Percentiles rank a stretch among this genome's conserved stretches.
Evolutionary conservation across 2,113 vertebrate genomes (phyloP).

Genomic region (Proteles cristata): DNA sequence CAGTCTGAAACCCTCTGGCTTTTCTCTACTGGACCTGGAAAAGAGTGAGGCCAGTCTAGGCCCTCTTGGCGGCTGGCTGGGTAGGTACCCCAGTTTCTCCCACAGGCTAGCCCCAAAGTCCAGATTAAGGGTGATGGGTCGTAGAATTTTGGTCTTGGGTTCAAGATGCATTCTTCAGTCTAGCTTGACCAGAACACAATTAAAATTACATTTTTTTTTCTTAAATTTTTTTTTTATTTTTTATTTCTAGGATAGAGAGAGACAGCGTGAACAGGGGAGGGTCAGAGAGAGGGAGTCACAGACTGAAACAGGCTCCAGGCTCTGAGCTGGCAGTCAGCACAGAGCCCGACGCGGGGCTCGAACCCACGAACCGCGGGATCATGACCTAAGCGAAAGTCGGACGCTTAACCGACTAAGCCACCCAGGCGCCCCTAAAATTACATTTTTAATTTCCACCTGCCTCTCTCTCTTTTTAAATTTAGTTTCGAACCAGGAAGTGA

Average conservation of each 20-base stretch:
- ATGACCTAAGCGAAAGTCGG: too few relatives aligned
- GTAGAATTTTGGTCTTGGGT: background rate
- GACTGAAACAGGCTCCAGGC: too few relatives aligned
- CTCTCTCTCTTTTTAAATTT: background rate
- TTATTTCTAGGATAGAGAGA: too few relatives aligned
- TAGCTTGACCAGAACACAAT: background rate
- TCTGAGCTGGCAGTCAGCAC: too few relatives aligned
- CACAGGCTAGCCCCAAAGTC: background rate
- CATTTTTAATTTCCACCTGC: background rate
- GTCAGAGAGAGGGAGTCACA: too few relatives aligned
- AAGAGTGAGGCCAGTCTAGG: background rate
- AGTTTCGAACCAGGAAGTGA: background rate
- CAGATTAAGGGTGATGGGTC: background rate
- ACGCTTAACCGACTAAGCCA: too few relatives aligned
- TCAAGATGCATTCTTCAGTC: background rate
- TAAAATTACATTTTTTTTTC: constrained; percentile 13
- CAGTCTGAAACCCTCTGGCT: background rate
- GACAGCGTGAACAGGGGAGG: too few relatives aligned
- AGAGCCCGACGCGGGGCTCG: too few relatives aligned
- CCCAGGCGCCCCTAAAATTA: too few relatives aligned
- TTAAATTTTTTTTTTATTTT: too few relatives aligned
- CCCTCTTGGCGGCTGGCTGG: background rate
- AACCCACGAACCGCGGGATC: too few relatives aligned
- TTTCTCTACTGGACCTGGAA: background rate
- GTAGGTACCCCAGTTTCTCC: background rate